A percentile compares a stretch with the other conserved stretches of the same genome.
phyloP scores from a whole-genome alignment of 2,797 vertebrate species.

The Rhyacichthys aspro region DNA sequence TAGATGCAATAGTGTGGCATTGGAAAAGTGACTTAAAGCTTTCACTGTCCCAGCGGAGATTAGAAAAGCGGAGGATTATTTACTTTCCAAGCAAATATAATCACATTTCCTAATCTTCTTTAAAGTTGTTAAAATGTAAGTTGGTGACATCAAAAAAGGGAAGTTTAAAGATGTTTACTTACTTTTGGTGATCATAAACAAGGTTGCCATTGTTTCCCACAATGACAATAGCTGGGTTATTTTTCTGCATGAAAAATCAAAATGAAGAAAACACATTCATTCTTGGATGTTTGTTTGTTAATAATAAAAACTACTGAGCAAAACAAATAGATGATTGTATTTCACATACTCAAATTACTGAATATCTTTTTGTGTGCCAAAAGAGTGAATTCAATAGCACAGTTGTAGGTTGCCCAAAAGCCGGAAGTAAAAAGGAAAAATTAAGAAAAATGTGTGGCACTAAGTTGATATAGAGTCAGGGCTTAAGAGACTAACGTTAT shows the following conservation, averaged over 20 bases:
- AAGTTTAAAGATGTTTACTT: constrained; percentile 81
- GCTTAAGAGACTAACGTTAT: too few relatives aligned
- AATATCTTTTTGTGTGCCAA: too few relatives aligned
- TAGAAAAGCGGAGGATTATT: constrained; percentile 78
- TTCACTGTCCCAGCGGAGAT: constrained; percentile 70
- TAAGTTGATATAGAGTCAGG: too few relatives aligned
- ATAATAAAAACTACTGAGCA: background rate
- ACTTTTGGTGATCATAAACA: constrained; percentile 96
- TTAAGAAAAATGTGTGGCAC: too few relatives aligned
- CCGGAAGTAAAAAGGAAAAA: too few relatives aligned
- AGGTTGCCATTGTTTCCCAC: constrained; percentile 95
- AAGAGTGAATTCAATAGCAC: too few relatives aligned
- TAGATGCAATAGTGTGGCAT: constrained; percentile 37
- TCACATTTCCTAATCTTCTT: constrained; percentile 81
- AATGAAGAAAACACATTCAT: constrained; percentile 48
- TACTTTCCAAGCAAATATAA: constrained; percentile 78
- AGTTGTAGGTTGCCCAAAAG: too few relatives aligned
- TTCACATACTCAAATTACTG: too few relatives aligned
- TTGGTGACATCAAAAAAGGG: constrained; percentile 46
- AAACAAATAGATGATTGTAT: background rate
- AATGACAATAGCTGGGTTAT: constrained; percentile 92
- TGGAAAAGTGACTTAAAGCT: constrained; percentile 74
- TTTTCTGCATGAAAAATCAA: constrained; percentile 85
- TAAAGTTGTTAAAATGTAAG: constrained; percentile 68
- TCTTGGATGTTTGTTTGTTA: constrained; percentile 17